phyloP scores from a whole-genome alignment of 2,888 invertebrate genomes.

The Physocephala rufipes region DNA sequence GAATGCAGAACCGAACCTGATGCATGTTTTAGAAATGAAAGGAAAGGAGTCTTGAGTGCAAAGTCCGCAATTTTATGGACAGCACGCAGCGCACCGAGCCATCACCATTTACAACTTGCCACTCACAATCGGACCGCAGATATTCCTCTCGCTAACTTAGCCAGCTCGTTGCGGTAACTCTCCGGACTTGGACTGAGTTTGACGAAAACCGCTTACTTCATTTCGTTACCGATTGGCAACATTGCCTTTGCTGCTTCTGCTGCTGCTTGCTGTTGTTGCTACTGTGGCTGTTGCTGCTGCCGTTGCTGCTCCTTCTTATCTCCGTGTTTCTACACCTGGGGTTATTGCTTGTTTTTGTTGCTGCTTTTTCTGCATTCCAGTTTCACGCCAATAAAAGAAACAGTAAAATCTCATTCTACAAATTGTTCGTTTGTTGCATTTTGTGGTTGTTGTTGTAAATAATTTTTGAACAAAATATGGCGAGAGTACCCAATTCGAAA shows the following conservation, averaged over 20 bases:
- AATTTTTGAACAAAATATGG: no score
- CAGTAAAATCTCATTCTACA: not conserved
- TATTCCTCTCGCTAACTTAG: not conserved
- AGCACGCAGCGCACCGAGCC: not conserved
- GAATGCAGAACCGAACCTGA: constrained; percentile 24
- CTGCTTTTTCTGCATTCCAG: no score
- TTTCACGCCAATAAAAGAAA: not conserved
- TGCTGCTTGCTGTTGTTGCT: not conserved
- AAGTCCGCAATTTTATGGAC: constrained; percentile 31
- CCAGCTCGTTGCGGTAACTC: not conserved
- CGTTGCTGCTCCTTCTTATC: no score
- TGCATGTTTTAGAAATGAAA: constrained; percentile 9
- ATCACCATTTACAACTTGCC: no score
- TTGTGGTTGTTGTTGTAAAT: not conserved
- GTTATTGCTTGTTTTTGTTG: no score
- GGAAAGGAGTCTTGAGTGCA: constrained; percentile 33
- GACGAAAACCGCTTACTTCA: not conserved
- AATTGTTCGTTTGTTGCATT: not conserved
- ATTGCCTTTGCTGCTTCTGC: not conserved
- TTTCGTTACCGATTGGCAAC: not conserved
- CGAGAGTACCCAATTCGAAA: no score
- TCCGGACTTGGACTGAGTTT: not conserved
- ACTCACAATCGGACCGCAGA: not conserved
- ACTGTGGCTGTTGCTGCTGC: no score
- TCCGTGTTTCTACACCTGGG: no score